A percentile compares a stretch with the other conserved stretches of the same genome.
phyloP scores from a whole-genome alignment of 2,888 invertebrate species.

The Tachystola acroxantha region DNA sequence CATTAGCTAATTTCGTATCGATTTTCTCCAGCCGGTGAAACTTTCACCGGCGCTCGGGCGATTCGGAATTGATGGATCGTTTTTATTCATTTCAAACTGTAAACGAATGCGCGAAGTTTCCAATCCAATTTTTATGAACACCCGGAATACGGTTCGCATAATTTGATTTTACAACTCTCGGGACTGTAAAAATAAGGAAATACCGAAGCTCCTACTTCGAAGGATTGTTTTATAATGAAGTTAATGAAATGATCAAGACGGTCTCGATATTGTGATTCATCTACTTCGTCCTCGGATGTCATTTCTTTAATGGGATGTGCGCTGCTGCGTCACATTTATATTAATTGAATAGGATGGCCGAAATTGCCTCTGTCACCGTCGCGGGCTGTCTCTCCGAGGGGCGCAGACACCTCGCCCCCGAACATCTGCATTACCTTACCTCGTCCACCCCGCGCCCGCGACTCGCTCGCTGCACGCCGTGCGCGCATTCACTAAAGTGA shows the following conservation, averaged over 20 bases:
- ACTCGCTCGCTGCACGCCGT: slow-evolving; percentile 66
- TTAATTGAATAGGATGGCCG: slow-evolving; percentile 62
- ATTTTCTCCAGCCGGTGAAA: slow-evolving; percentile 49
- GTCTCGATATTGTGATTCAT: not conserved
- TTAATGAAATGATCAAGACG: not conserved
- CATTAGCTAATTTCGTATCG: slow-evolving; percentile 76
- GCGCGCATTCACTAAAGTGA: slow-evolving; percentile 71
- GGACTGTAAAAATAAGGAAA: slow-evolving; percentile 6
- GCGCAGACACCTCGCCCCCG: slow-evolving; percentile 30
- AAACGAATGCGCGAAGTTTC: slow-evolving; percentile 49
- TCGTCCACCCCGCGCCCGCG: slow-evolving; percentile 53
- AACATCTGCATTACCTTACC: slow-evolving; percentile 75
- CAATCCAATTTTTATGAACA: slow-evolving; percentile 59
- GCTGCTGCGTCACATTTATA: slow-evolving; percentile 52
- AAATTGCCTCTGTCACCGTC: slow-evolving; percentile 68
- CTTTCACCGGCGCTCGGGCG: slow-evolving; percentile 41
- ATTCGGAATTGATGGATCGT: slow-evolving; percentile 67
- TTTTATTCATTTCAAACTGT: slow-evolving; percentile 61
- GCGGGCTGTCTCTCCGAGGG: slow-evolving; percentile 32
- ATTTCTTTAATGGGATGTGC: slow-evolving; percentile 8
- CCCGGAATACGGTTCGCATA: slow-evolving; percentile 39
- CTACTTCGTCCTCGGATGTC: slow-evolving; percentile 1
- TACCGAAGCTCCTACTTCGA: not conserved
- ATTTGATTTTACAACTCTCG: slow-evolving; percentile 38
- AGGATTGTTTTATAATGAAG: not conserved